Conservation (phyloP, 2,797 vertebrate species). For the Mormyrus proboscirostris region DNA sequence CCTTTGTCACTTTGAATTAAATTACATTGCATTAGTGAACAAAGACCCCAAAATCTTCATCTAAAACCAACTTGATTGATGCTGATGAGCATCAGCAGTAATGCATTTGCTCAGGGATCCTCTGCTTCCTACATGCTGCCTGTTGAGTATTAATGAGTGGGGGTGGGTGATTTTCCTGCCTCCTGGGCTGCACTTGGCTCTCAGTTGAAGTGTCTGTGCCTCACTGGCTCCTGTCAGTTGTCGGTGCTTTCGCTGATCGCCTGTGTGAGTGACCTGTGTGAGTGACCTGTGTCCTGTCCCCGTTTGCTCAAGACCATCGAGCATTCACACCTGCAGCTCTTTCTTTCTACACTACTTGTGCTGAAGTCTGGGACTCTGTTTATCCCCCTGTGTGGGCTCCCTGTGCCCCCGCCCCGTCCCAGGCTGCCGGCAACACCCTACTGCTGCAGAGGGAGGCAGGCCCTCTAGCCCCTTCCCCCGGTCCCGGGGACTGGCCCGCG, state of each 20-base stretch:
- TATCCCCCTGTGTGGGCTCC: slow-evolving; percentile 19
- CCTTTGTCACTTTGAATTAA: neutral
- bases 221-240: neutral
- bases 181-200: neutral
- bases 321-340: neutral
- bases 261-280: neutral
- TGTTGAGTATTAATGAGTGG: neutral
- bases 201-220: neutral
- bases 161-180: neutral
- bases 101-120: neutral
- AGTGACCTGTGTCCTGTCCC: neutral
- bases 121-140: neutral
- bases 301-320: neutral
- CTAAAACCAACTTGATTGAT: neutral
- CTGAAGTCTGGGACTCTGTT: neutral
- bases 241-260: neutral
- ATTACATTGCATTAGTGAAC: neutral
- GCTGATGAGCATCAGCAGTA: neutral
- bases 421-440: slow-evolving; percentile 85
- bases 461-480: slow-evolving; percentile 66
- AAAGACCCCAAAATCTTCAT: neutral
- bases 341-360: neutral
- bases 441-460: slow-evolving; percentile 85
- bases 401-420: slow-evolving; percentile 27
- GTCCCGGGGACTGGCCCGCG: slow-evolving; percentile 75